Evolutionary conservation across 2,797 vertebrate species (phyloP), one percentile per base, ranked within the genome.

Genomic region (Champsocephalus gunnari): DNA sequence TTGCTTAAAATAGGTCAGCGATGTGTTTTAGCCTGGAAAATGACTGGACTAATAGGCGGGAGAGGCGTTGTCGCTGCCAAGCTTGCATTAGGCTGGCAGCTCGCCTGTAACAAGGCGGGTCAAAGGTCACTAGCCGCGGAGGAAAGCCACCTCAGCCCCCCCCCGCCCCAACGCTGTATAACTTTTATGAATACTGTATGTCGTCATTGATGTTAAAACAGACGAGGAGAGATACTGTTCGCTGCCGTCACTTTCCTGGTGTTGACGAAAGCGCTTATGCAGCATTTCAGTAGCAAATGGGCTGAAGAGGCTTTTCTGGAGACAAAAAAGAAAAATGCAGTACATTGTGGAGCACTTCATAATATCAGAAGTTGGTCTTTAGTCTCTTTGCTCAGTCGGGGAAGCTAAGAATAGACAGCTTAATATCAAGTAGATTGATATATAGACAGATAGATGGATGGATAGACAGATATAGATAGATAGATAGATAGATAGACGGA

Each of bases 11-110:
- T 86, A 97, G 95, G 94, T 93, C 75, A 95, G 92, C 12, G 88
- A 92, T 81, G 91, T 95, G 61, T 94, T 71, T 94, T 44, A 94
- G 92, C 58, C 91, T 86, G 28, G 95, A 93, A 71, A 94, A 96
- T 76, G 94, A 94, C 73, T 92, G 95, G 95, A 93, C 80, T 80
- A 96, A 93, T 91, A 95, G 95, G 53, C 93, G 91, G 0, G 95
- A 96, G 77, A 95, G 95, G 65, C 89, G 95, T 12, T 84, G 91
- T 38, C 96, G 95, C 56, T 95, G 95, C 89, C 96, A 96, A 71
- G 94, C 96, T 75, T 96, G 95, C 92, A 96, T 96, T 91, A 96
- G 96, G 79, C 88, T 96, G 82, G 94, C 96, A 62, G 95, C 95
- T 70, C 91, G 95, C 57, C 71, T 60, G 94, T 95, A 53, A 95